Evolutionary conservation across 2,113 vertebrate species (phyloP).

Genomic region (Heteronetta atricapilla): DNA sequence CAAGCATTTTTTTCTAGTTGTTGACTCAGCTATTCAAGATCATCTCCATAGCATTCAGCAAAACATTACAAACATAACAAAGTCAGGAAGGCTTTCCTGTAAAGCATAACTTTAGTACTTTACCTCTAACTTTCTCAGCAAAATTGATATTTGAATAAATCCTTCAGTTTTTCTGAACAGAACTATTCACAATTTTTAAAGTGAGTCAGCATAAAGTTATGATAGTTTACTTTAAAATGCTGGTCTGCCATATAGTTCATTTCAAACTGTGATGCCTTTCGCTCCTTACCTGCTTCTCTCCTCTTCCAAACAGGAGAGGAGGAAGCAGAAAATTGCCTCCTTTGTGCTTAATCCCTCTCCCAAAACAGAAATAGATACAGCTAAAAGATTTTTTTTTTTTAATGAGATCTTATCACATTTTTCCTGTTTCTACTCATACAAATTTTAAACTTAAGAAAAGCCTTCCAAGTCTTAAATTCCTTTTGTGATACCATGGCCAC

Average conservation of each 20-base stretch:
- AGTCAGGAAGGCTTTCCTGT: slow-evolving; percentile 19
- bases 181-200: slow-evolving; percentile 1
- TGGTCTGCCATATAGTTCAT: background rate
- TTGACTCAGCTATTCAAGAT: slow-evolving; percentile 57
- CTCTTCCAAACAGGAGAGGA: background rate
- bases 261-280: background rate
- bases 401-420: background rate
- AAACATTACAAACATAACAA: slow-evolving; percentile 62
- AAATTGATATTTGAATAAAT: slow-evolving; percentile 30
- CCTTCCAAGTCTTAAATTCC: background rate
- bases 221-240: background rate
- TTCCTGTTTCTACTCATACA: background rate
- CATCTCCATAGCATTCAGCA: slow-evolving; percentile 67
- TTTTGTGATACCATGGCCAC: background rate
- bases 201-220: background rate
- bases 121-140: slow-evolving; percentile 69
- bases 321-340: background rate
- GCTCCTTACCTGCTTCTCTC: background rate
- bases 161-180: slow-evolving; percentile 54
- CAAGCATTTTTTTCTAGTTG: slow-evolving; percentile 28
- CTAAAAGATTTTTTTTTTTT: background rate
- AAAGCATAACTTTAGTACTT: slow-evolving; percentile 57
- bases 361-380: background rate
- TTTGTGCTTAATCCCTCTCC: background rate
- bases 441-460: background rate